phyloP scores from a whole-genome alignment of 2,797 vertebrate genomes.

The Acrocephalus scirpaceus region DNA sequence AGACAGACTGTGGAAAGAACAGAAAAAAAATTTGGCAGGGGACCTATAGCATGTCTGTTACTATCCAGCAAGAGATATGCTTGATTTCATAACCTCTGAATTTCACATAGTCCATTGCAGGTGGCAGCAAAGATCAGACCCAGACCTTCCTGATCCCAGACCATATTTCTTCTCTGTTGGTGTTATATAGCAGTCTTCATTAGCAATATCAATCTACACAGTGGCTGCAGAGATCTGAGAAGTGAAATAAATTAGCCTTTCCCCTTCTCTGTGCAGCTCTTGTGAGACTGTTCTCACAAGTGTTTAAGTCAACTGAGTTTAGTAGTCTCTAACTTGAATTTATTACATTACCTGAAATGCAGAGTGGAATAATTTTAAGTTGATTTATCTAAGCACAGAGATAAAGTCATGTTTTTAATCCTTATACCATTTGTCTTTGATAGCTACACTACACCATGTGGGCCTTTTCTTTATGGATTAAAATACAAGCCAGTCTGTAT shows the following conservation, averaged over 20 bases:
- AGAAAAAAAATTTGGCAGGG: neutral
- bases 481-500: neutral
- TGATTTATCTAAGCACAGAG: neutral
- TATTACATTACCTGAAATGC: neutral
- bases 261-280: neutral
- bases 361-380: neutral
- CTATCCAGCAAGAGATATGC: neutral
- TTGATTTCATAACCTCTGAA: neutral
- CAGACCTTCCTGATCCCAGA: neutral
- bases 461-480: neutral
- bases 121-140: neutral
- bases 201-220: neutral
- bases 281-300: neutral
- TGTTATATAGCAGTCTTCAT: neutral
- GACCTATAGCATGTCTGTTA: neutral
- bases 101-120: neutral
- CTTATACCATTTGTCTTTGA: neutral
- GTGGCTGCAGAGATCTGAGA: neutral
- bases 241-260: slow-evolving; percentile 11
- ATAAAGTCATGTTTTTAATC: neutral
- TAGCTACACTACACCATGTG: neutral
- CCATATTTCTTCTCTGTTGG: neutral
- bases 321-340: neutral
- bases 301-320: neutral
- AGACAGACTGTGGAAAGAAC: neutral